These are phyloP conservation scores for Pammene fasciana DNA, from an alignment of 2,888 invertebrate genomes.

Conservation along the genomic window DNA sequence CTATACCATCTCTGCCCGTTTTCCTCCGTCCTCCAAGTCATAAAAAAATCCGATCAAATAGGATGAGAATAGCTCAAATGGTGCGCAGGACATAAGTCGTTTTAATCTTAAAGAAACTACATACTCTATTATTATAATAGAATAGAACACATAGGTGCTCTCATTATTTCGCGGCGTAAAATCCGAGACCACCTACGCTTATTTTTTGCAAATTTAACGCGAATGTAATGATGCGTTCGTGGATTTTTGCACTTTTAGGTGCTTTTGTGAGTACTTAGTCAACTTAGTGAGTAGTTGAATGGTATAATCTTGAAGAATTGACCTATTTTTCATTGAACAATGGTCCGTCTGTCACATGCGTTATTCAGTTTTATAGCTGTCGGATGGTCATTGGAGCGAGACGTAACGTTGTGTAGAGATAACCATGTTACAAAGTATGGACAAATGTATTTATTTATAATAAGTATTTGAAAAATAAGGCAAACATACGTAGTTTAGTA, in stretches of 20 bases:
- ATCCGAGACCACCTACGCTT: slow-evolving; percentile 75
- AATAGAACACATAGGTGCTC: slow-evolving; percentile 72
- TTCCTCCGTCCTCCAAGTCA: too few relatives aligned
- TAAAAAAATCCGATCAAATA: background rate
- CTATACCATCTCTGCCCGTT: too few relatives aligned
- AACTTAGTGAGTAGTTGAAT: slow-evolving; percentile 7
- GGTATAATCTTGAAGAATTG: slow-evolving; percentile 38
- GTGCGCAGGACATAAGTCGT: background rate
- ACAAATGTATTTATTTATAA: background rate
- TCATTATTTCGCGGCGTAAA: slow-evolving; percentile 78
- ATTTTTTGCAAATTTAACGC: slow-evolving; percentile 64
- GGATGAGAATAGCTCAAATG: background rate
- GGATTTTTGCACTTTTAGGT: slow-evolving; percentile 71
- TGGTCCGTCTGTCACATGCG: slow-evolving; percentile 30
- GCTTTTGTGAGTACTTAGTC: slow-evolving; percentile 50
- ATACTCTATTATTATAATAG: slow-evolving; percentile 73
- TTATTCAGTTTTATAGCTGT: slow-evolving; percentile 37
- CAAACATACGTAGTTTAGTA: too few relatives aligned
- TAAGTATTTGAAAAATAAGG: too few relatives aligned
- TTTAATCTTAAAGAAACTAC: background rate
- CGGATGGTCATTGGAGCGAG: slow-evolving; percentile 36
- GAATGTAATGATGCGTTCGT: slow-evolving; percentile 79
- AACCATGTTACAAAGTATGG: slow-evolving; percentile 17
- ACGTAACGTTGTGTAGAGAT: slow-evolving; percentile 14
- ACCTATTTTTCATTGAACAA: slow-evolving; percentile 39